Conservation (phyloP, 2,797 vertebrate genomes). For the Sebastes dallii region DNA sequence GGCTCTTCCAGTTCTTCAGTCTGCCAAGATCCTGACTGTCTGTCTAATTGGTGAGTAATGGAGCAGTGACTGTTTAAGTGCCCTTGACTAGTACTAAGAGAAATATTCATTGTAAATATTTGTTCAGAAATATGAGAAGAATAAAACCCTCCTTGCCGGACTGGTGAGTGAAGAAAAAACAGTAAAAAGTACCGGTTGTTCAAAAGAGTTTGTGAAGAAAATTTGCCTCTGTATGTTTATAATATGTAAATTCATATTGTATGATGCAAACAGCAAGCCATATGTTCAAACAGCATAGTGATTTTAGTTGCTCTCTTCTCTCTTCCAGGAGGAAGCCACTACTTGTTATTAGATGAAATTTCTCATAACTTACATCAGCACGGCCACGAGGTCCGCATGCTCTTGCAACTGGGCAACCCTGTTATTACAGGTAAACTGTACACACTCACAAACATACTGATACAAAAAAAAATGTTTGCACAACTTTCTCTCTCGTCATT, state of each 20-base stretch:
- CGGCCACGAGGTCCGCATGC: slow-evolving; percentile 75
- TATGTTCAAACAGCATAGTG: background rate
- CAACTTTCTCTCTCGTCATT: background rate
- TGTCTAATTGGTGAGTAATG: slow-evolving; percentile 74
- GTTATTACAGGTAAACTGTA: slow-evolving; percentile 62
- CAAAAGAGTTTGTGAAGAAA: background rate
- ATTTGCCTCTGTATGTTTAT: background rate
- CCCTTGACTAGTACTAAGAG: background rate
- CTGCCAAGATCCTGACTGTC: slow-evolving; percentile 74
- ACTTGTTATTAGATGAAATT: slow-evolving; percentile 79
- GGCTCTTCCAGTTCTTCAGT: slow-evolving; percentile 62
- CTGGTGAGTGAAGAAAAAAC: background rate
- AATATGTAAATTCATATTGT: background rate
- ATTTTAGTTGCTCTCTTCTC: background rate
- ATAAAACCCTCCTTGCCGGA: background rate
- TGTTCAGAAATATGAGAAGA: background rate
- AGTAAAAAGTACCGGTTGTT: background rate
- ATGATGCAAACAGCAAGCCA: background rate
- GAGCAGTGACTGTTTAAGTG: background rate
- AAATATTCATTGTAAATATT: background rate
- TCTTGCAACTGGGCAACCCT: slow-evolving; percentile 69
- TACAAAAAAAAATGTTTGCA: background rate
- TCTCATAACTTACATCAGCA: slow-evolving; percentile 74
- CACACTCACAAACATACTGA: background rate
- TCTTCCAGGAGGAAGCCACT: slow-evolving; percentile 76